These are phyloP conservation scores for Ramazzottius varieornatus DNA, from an alignment of 2,888 invertebrate genomes.

Conservation along the genomic window DNA sequence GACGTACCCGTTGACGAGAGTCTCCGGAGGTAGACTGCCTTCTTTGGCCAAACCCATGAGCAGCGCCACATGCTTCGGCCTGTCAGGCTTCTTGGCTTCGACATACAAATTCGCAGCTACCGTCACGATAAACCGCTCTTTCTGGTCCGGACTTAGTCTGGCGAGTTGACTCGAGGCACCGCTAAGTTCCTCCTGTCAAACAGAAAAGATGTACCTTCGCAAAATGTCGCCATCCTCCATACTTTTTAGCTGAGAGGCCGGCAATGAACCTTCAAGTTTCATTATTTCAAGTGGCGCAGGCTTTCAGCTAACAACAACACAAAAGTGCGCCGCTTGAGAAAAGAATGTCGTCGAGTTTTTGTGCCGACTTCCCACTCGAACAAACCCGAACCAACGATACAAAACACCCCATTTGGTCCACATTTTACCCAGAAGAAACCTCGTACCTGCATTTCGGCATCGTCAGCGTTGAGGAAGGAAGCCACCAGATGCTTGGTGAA, in stretches of 20 bases:
- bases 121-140: not conserved
- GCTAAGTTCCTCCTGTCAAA: not conserved
- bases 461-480: not conserved
- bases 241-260: too few relatives aligned
- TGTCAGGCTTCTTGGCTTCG: not conserved
- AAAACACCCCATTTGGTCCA: too few relatives aligned
- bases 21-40: not conserved
- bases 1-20: not conserved
- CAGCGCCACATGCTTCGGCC: not conserved
- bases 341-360: too few relatives aligned
- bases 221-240: not conserved
- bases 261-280: too few relatives aligned
- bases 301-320: too few relatives aligned
- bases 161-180: not conserved
- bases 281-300: too few relatives aligned
- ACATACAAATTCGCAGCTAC: not conserved
- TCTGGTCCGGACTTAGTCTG: not conserved
- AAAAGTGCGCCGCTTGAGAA: too few relatives aligned
- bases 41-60: not conserved
- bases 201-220: not conserved
- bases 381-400: too few relatives aligned
- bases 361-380: too few relatives aligned
- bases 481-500: not conserved
- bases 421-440: too few relatives aligned
- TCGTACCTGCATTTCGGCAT: not conserved